A percentile compares a stretch with the other conserved stretches of the same genome.
These are phyloP conservation scores for Zygogramma bicolorata DNA, from an alignment of 2,888 invertebrate species.

Conservation along the genomic window DNA sequence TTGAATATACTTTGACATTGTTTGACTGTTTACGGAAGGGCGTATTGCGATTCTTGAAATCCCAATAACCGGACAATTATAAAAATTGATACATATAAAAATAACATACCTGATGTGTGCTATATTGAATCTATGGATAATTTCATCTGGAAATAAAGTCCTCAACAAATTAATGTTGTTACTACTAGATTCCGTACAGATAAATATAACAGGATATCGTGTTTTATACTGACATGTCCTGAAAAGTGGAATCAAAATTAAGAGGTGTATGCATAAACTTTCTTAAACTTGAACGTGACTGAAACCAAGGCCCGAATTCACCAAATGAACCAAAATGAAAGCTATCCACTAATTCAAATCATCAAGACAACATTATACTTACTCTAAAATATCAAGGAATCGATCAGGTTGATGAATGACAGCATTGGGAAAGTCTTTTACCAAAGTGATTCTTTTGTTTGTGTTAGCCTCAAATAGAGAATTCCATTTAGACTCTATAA, in stretches of 20 bases:
- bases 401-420: conserved; percentile 75
- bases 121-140: conserved; percentile 75
- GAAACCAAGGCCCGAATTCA: too few relatives aligned
- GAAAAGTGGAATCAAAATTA: conserved; percentile 53
- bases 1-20: too few relatives aligned
- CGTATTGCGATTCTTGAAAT: too few relatives aligned
- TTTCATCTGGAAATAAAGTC: conserved; percentile 74
- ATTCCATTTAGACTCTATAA: conserved; percentile 82
- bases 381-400: conserved; percentile 79
- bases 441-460: conserved; percentile 74
- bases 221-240: conserved; percentile 74
- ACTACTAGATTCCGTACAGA: conserved; percentile 78
- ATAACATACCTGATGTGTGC: conserved; percentile 74
- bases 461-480: conserved; percentile 66
- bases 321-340: neutral
- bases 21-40: too few relatives aligned
- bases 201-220: conserved; percentile 77
- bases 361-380: conserved; percentile 62
- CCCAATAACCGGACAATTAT: too few relatives aligned
- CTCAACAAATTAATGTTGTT: conserved; percentile 72
- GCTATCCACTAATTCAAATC: too few relatives aligned
- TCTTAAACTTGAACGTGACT: too few relatives aligned
- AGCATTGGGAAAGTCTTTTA: conserved; percentile 88
- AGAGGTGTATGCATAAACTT: neutral
- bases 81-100: too few relatives aligned